Percentiles rank a stretch among this genome's conserved stretches.
Conservation (phyloP, 1,140 invertebrate genomes). For the Druon quercuslanigerum region DNA sequence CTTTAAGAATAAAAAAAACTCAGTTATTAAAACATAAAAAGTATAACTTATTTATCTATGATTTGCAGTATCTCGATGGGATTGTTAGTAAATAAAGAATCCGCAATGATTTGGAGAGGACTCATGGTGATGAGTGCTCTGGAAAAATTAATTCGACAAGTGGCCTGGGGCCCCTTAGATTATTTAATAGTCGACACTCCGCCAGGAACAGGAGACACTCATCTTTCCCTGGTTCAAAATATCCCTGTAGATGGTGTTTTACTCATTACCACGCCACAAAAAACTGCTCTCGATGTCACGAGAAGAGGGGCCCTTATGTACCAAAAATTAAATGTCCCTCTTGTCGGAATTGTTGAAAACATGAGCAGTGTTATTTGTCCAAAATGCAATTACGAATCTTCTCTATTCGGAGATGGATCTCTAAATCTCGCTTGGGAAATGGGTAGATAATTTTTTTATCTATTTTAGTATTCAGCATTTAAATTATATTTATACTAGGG, state of each 20-base stretch:
- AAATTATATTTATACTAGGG: too few relatives aligned
- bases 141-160: slow-evolving; percentile 87
- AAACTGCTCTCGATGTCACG: slow-evolving; percentile 87
- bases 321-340: slow-evolving; percentile 85
- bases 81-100: slow-evolving; percentile 86
- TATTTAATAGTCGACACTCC: slow-evolving; percentile 92
- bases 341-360: slow-evolving; percentile 90
- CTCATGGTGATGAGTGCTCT: slow-evolving; percentile 96
- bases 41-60: neutral
- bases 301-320: slow-evolving; percentile 88
- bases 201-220: slow-evolving; percentile 94
- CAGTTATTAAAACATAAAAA: too few relatives aligned
- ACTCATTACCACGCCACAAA: slow-evolving; percentile 91
- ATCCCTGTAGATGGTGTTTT: slow-evolving; percentile 88
- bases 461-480: neutral
- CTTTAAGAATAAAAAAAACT: too few relatives aligned
- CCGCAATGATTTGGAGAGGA: slow-evolving; percentile 91
- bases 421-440: slow-evolving; percentile 76
- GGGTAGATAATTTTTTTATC: slow-evolving; percentile 58
- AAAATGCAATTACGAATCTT: slow-evolving; percentile 80
- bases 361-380: slow-evolving; percentile 87
- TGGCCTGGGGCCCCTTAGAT: slow-evolving; percentile 88
- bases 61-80: slow-evolving; percentile 91
- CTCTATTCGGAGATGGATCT: slow-evolving; percentile 79
- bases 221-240: slow-evolving; percentile 91